Percentiles rank a stretch among this genome's conserved stretches.
Evolutionary conservation across 2,888 invertebrate species (phyloP).

Genomic region (Morpho deidamia): DNA sequence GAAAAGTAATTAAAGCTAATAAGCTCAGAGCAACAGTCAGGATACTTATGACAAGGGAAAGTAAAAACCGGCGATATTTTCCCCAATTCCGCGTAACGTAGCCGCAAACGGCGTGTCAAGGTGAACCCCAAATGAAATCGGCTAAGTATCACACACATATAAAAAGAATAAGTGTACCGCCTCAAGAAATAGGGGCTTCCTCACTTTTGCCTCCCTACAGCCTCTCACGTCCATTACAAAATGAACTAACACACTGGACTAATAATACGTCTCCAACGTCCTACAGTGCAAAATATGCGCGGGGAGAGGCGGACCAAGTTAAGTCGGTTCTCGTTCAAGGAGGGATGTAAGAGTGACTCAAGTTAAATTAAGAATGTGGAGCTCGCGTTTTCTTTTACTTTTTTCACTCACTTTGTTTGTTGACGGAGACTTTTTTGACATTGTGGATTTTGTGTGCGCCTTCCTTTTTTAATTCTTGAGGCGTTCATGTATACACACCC

Average conservation of each 20-base stretch:
- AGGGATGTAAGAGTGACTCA: constrained; percentile 75
- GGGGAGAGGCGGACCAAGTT: constrained; percentile 29
- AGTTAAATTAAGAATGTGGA: constrained; percentile 79
- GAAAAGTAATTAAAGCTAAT: constrained; percentile 24
- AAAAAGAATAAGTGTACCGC: constrained; percentile 47
- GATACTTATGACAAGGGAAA: constrained; percentile 22
- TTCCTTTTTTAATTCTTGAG: constrained; percentile 65
- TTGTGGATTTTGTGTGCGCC: constrained; percentile 65
- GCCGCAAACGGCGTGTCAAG: constrained; percentile 71
- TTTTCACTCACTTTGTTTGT: constrained; percentile 69
- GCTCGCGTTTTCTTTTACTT: constrained; percentile 58
- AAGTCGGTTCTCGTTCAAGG: constrained; percentile 44
- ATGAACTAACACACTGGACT: constrained; percentile 34
- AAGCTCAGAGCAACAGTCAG: constrained; percentile 16
- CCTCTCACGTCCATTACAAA: constrained; percentile 48
- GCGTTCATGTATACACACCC: constrained; percentile 64
- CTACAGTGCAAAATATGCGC: neutral
- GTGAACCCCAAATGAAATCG: constrained; percentile 53
- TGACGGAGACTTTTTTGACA: constrained; percentile 74
- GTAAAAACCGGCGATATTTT: constrained; percentile 35
- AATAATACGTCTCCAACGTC: constrained; percentile 19
- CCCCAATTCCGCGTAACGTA: constrained; percentile 43
- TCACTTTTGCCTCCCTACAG: constrained; percentile 53
- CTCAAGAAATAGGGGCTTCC: constrained; percentile 66
- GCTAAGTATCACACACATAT: constrained; percentile 61